A percentile compares a stretch with the other conserved stretches of the same genome.
These are phyloP conservation scores for Hermetia illucens DNA, from an alignment of 1,140 invertebrate species.

Conservation along the genomic window DNA sequence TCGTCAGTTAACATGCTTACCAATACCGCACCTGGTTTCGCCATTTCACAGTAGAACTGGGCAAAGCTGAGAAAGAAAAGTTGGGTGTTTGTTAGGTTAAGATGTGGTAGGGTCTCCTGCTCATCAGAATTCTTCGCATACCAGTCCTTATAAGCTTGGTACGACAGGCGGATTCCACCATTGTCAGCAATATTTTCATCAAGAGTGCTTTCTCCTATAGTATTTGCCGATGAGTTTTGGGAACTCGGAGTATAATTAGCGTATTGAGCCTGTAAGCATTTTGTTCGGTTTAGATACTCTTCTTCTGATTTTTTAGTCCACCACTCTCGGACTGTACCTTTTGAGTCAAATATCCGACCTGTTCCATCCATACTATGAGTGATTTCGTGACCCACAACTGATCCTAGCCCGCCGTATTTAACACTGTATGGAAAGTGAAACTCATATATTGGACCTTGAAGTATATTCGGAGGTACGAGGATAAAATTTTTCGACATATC, in stretches of 20 bases:
- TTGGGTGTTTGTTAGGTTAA: conserved; percentile 47
- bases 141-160: conserved; percentile 33
- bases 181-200: conserved; percentile 59
- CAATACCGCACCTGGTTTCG: conserved; percentile 77
- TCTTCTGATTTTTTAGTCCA: conserved; percentile 35
- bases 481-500: too few relatives aligned
- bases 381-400: too few relatives aligned
- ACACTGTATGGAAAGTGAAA: too few relatives aligned
- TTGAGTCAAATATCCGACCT: not conserved
- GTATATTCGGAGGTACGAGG: too few relatives aligned
- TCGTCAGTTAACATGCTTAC: conserved; percentile 80
- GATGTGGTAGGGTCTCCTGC: conserved; percentile 36
- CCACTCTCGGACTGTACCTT: conserved; percentile 43
- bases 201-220: conserved; percentile 55
- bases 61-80: conserved; percentile 61
- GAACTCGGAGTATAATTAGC: conserved; percentile 38
- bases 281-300: conserved; percentile 41
- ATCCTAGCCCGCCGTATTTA: too few relatives aligned
- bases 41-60: conserved; percentile 85
- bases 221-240: conserved; percentile 45
- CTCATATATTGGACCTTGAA: too few relatives aligned
- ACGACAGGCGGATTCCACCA: conserved; percentile 48
- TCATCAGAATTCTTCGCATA: conserved; percentile 19
- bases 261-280: conserved; percentile 59
- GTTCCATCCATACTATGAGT: conserved; percentile 48